phyloP scores from a whole-genome alignment of 2,113 vertebrate species.

The Noturus placidus region DNA sequence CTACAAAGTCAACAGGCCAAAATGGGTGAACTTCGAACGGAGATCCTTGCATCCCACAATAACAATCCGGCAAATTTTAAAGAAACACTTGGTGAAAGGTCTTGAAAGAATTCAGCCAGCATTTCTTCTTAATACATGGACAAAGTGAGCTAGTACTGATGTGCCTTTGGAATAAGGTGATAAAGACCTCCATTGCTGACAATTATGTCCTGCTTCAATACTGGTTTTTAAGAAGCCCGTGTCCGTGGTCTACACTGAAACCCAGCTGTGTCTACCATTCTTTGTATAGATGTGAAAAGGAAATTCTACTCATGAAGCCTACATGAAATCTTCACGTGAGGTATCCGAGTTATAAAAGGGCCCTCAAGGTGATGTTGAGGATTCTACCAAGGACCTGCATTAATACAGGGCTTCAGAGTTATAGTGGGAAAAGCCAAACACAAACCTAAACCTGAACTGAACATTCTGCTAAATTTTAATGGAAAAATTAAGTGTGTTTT shows the following conservation, averaged over 20 bases:
- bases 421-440: background rate
- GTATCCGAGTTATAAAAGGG: background rate
- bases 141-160: background rate
- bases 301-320: background rate
- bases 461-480: background rate
- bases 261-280: background rate
- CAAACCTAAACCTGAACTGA: background rate
- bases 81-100: background rate
- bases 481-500: no score
- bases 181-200: background rate
- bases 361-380: background rate
- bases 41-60: background rate
- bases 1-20: constrained; percentile 35
- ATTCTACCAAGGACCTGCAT: background rate
- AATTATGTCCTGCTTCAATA: background rate
- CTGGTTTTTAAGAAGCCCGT: background rate
- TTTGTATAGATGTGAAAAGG: background rate
- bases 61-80: background rate
- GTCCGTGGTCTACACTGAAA: background rate
- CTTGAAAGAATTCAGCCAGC: background rate
- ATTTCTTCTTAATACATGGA: background rate
- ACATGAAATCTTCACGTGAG: background rate
- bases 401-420: background rate
- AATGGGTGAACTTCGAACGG: background rate
- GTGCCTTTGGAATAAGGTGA: background rate